phyloP scores from a whole-genome alignment of 2,797 vertebrate species.

The Hoplostethus atlanticus region DNA sequence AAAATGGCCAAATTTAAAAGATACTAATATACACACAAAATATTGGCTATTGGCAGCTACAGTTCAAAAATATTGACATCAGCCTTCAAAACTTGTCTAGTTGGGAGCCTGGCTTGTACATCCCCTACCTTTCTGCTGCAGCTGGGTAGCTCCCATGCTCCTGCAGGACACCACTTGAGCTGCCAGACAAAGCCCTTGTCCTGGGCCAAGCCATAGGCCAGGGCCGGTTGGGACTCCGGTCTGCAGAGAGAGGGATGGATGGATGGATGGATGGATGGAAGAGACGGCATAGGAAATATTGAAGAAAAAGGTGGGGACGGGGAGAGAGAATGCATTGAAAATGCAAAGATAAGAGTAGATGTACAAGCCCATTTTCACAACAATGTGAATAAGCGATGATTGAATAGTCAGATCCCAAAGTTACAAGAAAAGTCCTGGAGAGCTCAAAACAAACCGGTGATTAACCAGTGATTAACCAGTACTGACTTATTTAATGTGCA shows the following conservation, averaged over 20 bases:
- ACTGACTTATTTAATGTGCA: no score
- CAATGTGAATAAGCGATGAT: not conserved
- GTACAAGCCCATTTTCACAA: not conserved
- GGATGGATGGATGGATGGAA: not conserved
- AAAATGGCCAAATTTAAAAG: no score
- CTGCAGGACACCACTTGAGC: conserved; percentile 96
- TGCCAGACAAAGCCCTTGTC: conserved; percentile 93
- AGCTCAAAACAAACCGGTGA: not conserved
- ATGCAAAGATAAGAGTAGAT: not conserved
- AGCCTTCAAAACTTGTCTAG: not conserved
- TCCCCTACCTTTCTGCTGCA: conserved; percentile 83
- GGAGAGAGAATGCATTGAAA: not conserved
- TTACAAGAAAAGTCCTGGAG: not conserved
- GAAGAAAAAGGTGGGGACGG: not conserved
- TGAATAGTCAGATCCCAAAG: no score
- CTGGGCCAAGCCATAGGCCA: conserved; percentile 90
- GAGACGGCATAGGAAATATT: not conserved
- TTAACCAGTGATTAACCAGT: no score
- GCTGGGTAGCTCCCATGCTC: conserved; percentile 91
- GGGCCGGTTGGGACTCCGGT: conserved; percentile 74
- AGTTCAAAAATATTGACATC: not conserved
- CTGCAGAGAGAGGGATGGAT: conserved; percentile 69
- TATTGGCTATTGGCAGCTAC: not conserved
- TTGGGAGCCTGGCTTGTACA: no score
- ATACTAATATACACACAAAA: no score